Conservation (phyloP, 2,888 invertebrate genomes). For the Synergus itoensis region DNA sequence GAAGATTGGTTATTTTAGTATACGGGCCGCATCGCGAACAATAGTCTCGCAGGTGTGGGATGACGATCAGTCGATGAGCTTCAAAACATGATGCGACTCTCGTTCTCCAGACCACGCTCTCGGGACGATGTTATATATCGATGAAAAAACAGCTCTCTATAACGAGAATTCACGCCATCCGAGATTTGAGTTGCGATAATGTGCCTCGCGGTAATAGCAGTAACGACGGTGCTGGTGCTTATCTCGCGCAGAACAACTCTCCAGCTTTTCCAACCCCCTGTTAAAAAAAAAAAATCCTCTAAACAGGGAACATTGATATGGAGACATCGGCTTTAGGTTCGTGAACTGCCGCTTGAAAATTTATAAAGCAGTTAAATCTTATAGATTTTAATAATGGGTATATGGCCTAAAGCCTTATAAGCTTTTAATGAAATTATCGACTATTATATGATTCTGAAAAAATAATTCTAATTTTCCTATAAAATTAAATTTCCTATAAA, state of each 20-base stretch:
- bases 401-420: neutral
- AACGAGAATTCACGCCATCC: slow-evolving; percentile 23
- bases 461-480: too few species aligned
- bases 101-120: slow-evolving; percentile 24
- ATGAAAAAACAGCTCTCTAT: slow-evolving; percentile 1
- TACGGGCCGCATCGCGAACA: neutral
- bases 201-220: neutral
- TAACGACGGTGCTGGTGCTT: slow-evolving; percentile 20
- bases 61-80: slow-evolving; percentile 29
- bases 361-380: slow-evolving; percentile 8
- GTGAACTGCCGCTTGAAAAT: neutral
- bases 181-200: slow-evolving; percentile 27
- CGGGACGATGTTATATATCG: slow-evolving; percentile 15
- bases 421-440: neutral
- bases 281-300: neutral
- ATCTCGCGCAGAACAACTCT: slow-evolving; percentile 29
- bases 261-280: slow-evolving; percentile 19
- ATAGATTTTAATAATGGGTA: neutral
- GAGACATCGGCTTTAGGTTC: slow-evolving; percentile 36
- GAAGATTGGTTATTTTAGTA: slow-evolving; percentile 32
- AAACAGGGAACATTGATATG: slow-evolving; percentile 3
- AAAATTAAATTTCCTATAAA: too few species aligned
- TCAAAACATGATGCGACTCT: slow-evolving; percentile 27
- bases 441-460: too few species aligned
- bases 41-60: neutral